Evolutionary conservation across 2,797 vertebrate genomes (phyloP), one percentile per base, ranked within the genome.

Genomic region (Sphenodon punctatus): DNA sequence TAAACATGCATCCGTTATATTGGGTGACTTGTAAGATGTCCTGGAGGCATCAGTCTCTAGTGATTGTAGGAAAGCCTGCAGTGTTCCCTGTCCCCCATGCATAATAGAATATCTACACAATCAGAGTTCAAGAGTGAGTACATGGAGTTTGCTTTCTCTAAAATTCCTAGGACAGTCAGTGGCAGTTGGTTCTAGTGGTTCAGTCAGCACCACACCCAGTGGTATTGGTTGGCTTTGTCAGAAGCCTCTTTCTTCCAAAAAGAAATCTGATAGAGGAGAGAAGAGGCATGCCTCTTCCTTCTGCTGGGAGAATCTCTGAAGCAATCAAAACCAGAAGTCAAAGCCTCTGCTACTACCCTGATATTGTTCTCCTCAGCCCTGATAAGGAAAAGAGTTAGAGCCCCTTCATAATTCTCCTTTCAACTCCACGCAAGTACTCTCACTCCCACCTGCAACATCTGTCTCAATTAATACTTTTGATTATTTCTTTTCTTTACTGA

Each of bases 351-450:
- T 46, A 39, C 20, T 30, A 48, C 68, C n/a, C n/a, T 8, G 42
- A 49, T 19, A 19, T 34, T 22, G 22, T 82, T 85, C 81, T 69
- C 71, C 81, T 86, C 49, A 68, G 6, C 55, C 71, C 76, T 80
- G 32, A n/a, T 61, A 85, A 72, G 49, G 14, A 80, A n/a, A 64
- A 48, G 63, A 30, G 39, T 77, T 45, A 85, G 68, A 88, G 43
- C 67, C 53, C 60, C 36, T 78, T 81, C 67, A 45, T 78, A 87
- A 85, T 88, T 92, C 46, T 89, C 63, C 75, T 88, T 89, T 78
- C 84, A 85, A 8, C 39, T 80, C 69, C 85, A 87, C 81, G 68
- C 77, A 84, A 53, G 87, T 86, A 80, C 77, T 88, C 68, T 80
- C 42, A 75, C 1, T 48, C 19, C 55, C 80, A 30, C 65, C 68